These are phyloP conservation scores for Bubalus kerabau DNA, from an alignment of 2,113 vertebrate species.

Conservation along the genomic window DNA sequence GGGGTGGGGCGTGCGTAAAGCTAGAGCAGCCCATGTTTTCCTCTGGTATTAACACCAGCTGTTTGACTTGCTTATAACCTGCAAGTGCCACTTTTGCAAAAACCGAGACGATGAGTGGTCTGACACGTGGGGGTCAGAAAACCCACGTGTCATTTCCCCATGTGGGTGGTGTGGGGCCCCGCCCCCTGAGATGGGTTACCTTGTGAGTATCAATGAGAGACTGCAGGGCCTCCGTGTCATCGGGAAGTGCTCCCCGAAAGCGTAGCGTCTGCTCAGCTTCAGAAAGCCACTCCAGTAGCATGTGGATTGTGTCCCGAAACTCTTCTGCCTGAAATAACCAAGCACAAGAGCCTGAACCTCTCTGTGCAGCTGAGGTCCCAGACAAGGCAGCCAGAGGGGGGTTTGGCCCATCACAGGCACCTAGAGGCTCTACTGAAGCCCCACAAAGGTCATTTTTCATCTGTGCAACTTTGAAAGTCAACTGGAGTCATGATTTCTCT, in stretches of 20 bases:
- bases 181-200: slow-evolving; percentile 57
- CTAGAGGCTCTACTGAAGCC: neutral
- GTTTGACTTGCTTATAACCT: neutral
- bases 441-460: neutral
- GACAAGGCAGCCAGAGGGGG: neutral
- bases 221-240: slow-evolving; percentile 93
- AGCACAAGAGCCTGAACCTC: neutral
- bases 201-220: slow-evolving; percentile 90
- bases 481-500: neutral
- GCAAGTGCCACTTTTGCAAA: neutral
- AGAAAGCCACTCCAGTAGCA: slow-evolving; percentile 96
- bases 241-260: slow-evolving; percentile 95
- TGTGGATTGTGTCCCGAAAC: slow-evolving; percentile 91
- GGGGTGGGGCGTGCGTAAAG: neutral
- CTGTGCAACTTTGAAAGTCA: slow-evolving; percentile 16
- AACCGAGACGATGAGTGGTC: neutral
- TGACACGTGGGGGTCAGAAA: slow-evolving; percentile 6
- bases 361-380: neutral
- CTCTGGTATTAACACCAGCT: neutral
- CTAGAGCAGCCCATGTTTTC: neutral
- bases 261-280: slow-evolving; percentile 97
- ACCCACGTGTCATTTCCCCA: neutral
- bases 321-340: slow-evolving; percentile 89
- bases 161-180: fast-evolving
- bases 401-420: neutral